phyloP scores from a whole-genome alignment of 2,888 invertebrate species.

The Omphaloscelis lunosa region DNA sequence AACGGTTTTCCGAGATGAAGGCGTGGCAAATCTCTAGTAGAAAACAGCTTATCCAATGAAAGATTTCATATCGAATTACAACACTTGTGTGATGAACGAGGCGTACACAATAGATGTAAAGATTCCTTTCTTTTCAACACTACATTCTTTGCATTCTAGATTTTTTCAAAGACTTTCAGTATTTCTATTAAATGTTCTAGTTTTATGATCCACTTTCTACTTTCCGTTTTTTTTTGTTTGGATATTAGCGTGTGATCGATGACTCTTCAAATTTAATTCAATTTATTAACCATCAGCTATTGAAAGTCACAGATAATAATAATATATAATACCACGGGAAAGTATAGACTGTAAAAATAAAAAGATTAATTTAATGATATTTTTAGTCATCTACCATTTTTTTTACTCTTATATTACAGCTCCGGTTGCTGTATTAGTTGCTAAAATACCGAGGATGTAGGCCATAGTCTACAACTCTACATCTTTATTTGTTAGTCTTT shows the following conservation, averaged over 20 bases:
- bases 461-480: neutral
- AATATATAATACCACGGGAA: neutral
- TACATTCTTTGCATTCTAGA: conserved; percentile 28
- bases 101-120: conserved; percentile 44
- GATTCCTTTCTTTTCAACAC: conserved; percentile 37
- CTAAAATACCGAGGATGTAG: conserved; percentile 5
- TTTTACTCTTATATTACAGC: neutral
- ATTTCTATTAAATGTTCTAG: conserved; percentile 27
- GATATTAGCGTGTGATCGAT: conserved; percentile 14
- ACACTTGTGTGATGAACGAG: conserved; percentile 47
- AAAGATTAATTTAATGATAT: neutral
- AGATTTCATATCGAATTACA: conserved; percentile 50
- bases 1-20: neutral
- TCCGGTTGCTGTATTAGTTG: neutral
- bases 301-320: neutral
- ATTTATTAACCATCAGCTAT: neutral
- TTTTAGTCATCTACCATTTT: too few relatives aligned
- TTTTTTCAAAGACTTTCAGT: conserved; percentile 38
- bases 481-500: conserved; percentile 14
- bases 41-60: conserved; percentile 34
- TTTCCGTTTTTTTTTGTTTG: conserved; percentile 15
- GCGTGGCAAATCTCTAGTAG: conserved; percentile 32
- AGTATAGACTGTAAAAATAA: neutral
- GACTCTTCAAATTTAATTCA: neutral
- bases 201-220: conserved; percentile 46